These are phyloP conservation scores for Parazoanthus atlanticus DNA, from an alignment of 92 coral and sea anemone genomes.

Conservation along the genomic window DNA sequence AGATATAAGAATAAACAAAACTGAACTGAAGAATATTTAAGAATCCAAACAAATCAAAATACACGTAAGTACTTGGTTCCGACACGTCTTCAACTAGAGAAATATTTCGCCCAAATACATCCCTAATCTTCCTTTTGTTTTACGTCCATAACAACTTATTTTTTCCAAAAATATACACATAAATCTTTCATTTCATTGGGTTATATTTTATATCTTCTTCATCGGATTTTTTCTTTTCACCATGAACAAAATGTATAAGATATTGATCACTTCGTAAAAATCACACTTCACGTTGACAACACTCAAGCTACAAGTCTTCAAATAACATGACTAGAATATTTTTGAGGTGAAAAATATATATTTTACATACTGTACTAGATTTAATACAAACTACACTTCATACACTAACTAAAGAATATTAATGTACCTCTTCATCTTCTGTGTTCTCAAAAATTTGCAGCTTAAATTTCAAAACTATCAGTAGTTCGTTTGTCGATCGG, in stretches of 20 bases:
- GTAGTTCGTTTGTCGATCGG: background rate
- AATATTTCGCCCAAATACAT: background rate
- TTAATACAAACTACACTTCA: background rate
- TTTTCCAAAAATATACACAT: conserved; percentile 25
- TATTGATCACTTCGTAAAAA: too few relatives aligned
- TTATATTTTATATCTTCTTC: conserved; percentile 1
- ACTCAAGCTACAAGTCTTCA: background rate
- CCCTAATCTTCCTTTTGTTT: background rate
- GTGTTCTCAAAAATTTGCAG: background rate
- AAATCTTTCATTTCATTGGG: conserved; percentile 42
- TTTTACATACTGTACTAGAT: background rate
- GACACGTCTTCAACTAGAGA: background rate
- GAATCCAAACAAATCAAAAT: background rate
- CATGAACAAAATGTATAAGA: background rate
- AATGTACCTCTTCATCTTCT: background rate
- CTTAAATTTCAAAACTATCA: background rate
- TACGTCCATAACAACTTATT: background rate
- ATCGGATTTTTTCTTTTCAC: background rate
- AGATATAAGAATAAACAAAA: background rate
- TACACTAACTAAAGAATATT: background rate
- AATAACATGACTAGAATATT: background rate
- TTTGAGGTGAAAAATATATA: background rate
- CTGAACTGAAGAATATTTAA: too few relatives aligned
- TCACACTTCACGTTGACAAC: background rate
- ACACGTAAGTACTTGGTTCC: background rate